Percentiles rank a stretch among this genome's conserved stretches.
Conservation (phyloP, 37 sponge, comb jelly and placozoan species). For the Diacarnus erythraeanus region DNA sequence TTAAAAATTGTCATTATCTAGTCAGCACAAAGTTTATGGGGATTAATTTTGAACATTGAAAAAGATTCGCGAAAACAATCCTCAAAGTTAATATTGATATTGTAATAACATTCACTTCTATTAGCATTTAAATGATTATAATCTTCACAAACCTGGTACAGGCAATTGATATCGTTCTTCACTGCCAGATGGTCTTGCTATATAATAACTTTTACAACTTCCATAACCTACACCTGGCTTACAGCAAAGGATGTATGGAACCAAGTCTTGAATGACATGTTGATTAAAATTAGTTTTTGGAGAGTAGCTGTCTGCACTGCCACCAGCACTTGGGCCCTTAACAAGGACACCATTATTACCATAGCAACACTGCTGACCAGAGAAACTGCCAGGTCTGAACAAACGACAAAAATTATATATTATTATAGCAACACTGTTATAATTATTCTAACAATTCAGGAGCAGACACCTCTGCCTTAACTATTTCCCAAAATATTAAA, state of each 20-base stretch:
- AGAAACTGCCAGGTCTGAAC: not conserved
- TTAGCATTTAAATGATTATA: too few species aligned
- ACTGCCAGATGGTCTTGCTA: conserved; percentile 1
- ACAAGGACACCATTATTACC: conserved; percentile 1
- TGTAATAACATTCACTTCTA: too few species aligned
- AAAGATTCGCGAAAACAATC: too few species aligned
- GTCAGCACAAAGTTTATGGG: too few species aligned
- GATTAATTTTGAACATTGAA: too few species aligned
- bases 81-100: too few species aligned
- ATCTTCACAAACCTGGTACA: not conserved
- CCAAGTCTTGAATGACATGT: not conserved
- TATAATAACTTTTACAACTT: not conserved
- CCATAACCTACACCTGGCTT: not conserved
- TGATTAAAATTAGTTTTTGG: not conserved
- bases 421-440: too few species aligned
- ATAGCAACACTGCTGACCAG: conserved; percentile 10
- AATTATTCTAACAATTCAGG: too few species aligned
- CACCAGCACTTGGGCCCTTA: not conserved
- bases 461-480: too few species aligned
- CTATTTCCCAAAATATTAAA: too few species aligned
- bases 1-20: too few species aligned
- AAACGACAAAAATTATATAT: not conserved
- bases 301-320: not conserved
- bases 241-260: conserved; percentile 1
- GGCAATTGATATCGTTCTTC: not conserved